Evolutionary conservation across 2,888 invertebrate genomes (phyloP).

Genomic region (Brassicogethes aeneus): DNA sequence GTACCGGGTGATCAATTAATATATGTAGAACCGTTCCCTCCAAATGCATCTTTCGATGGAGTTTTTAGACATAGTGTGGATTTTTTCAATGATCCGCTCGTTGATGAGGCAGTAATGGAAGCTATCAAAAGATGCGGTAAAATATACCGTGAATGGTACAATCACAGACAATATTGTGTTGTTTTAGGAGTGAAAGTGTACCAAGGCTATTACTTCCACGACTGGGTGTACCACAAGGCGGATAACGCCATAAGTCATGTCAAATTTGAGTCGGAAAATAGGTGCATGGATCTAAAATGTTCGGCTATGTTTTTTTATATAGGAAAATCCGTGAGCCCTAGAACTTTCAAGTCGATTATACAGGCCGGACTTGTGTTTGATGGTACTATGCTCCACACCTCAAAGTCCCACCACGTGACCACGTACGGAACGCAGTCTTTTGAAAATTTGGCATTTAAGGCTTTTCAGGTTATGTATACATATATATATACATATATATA

Average conservation of each 20-base stretch:
- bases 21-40: constrained; percentile 49
- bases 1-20: constrained; percentile 48
- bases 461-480: too few relatives aligned
- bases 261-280: constrained; percentile 44
- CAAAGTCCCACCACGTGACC: too few relatives aligned
- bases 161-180: background rate
- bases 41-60: constrained; percentile 20
- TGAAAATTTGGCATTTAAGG: too few relatives aligned
- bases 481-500: background rate
- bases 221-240: constrained; percentile 41
- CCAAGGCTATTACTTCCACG: constrained; percentile 46
- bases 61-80: constrained; percentile 22
- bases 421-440: too few relatives aligned
- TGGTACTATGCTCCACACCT: too few relatives aligned
- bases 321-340: constrained; percentile 42
- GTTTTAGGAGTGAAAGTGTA: constrained; percentile 40
- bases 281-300: constrained; percentile 43
- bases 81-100: constrained; percentile 39
- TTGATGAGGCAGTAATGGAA: constrained; percentile 44
- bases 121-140: constrained; percentile 27
- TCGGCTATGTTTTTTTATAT: constrained; percentile 51
- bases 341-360: constrained; percentile 46
- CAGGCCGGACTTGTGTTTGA: constrained; percentile 32
- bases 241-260: constrained; percentile 32
- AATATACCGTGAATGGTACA: background rate